Conservation (phyloP, 2,797 vertebrate species). For the Steatocranus sp. region DNA sequence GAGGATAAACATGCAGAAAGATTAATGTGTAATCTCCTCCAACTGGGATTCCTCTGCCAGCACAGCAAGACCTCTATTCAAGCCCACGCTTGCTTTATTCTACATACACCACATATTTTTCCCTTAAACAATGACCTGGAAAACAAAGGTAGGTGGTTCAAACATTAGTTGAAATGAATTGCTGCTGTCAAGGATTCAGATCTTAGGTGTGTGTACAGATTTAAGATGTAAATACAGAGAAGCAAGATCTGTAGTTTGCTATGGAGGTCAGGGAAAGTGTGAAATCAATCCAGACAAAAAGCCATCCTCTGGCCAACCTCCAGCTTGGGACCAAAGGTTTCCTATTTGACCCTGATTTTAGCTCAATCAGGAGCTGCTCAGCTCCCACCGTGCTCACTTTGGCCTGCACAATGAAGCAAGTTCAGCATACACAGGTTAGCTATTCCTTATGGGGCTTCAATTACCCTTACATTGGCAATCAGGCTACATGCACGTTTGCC, state of each 20-base stretch:
- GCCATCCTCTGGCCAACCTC: background rate
- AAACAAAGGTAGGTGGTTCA: background rate
- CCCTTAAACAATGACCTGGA: background rate
- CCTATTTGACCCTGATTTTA: background rate
- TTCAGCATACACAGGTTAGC: rapidly evolving
- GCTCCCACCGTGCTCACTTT: background rate
- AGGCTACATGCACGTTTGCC: background rate
- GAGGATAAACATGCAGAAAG: background rate
- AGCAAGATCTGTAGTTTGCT: background rate
- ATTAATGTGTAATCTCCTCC: background rate
- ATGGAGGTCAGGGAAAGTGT: background rate
- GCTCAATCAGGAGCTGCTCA: background rate
- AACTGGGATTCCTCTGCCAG: background rate
- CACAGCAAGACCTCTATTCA: background rate
- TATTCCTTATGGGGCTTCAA: background rate
- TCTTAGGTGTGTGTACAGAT: background rate
- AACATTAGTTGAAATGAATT: rapidly evolving
- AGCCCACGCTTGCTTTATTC: background rate
- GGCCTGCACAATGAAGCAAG: background rate
- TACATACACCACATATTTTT: background rate
- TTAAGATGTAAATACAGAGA: background rate
- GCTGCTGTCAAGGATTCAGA: background rate
- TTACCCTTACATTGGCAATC: background rate
- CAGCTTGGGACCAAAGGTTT: background rate
- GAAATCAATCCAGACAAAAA: background rate